Base-by-base conservation (phyloP, 2,888 invertebrate genomes). In the Monoplex corrugatus region DNA sequence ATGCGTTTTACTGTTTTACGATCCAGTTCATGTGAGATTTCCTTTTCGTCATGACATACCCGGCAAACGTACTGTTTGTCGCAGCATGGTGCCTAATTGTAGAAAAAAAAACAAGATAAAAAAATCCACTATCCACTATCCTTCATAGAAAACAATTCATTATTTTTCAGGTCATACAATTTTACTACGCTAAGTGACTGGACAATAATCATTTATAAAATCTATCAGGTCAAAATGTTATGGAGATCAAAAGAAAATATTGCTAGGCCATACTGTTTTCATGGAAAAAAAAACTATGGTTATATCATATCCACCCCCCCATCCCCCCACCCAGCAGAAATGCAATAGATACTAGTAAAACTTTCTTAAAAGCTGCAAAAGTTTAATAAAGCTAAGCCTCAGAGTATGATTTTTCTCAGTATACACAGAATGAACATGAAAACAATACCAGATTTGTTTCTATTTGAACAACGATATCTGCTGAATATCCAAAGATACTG, bases 1-100 rank as follows among this genome's bases (percentile, higher is more conserved):
- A 98, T 96, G 96, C 98, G 98, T 0, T 97, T 97, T 5, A 98
- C 98, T 86, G 97, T 97, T 95, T 98, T 98, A 89, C 98, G 97
- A 96, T 98, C 98, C 92, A 98, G 97, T 91, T 97, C 97, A 95
- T 98, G 98, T 35, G 13, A 8, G 23, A 35, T 5, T 84, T 84
- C 84, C 5, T 57, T 97, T 94, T 98, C 98, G 96, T 98, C 98
- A 93, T 98, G 98, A 94, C 98, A 98, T 95, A 98, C 98, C 50
- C 98, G 97, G 95, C 98, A 98, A 91, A 98, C 97, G 96, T 98
- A 98, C 16, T 98, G 97, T 96, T 98, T 98, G 94, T 97, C 97
- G 96, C 98, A 98, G 95, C 98, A 98, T 87, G 98, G 98, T 38
- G 98, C 98, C 98, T 98, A 96, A 38, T 97, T 96, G 92, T 94